phyloP scores from a whole-genome alignment of 1,140 invertebrate genomes.

The Camponotus pennsylvanicus region DNA sequence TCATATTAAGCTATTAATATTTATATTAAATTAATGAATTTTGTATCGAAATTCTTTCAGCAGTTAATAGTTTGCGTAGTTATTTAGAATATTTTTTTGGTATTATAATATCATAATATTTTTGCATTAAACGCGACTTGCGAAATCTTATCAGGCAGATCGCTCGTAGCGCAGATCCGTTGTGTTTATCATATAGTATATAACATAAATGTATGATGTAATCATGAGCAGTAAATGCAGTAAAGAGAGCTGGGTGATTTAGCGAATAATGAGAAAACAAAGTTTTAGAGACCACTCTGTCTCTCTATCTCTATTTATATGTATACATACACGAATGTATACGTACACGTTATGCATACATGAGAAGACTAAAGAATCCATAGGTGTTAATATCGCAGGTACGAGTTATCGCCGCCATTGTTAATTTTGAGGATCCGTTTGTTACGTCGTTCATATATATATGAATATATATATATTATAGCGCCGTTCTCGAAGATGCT shows the following conservation, averaged over 20 bases:
- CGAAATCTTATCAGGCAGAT: slow-evolving; percentile 57
- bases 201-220: slow-evolving; percentile 73
- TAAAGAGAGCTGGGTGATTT: slow-evolving; percentile 60
- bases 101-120: slow-evolving; percentile 8
- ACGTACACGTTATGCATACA: slow-evolving; percentile 53
- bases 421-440: slow-evolving; percentile 53
- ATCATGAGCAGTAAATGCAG: slow-evolving; percentile 44
- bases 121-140: slow-evolving; percentile 24
- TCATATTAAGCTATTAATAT: too few species aligned
- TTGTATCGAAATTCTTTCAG: background rate
- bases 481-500: slow-evolving; percentile 18
- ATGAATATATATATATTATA: slow-evolving; percentile 4
- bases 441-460: slow-evolving; percentile 54
- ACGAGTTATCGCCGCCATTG: slow-evolving; percentile 64
- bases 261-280: background rate
- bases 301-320: slow-evolving; percentile 31
- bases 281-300: slow-evolving; percentile 32
- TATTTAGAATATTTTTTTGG: background rate
- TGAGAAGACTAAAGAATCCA: slow-evolving; percentile 69
- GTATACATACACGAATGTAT: slow-evolving; percentile 55
- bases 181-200: slow-evolving; percentile 86
- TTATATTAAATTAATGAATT: too few species aligned
- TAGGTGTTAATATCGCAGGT: slow-evolving; percentile 69
- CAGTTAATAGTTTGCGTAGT: background rate
- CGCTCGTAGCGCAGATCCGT: slow-evolving; percentile 74